phyloP scores from a whole-genome alignment of 2,797 vertebrate species.

The Poeciliopsis presidionis region DNA sequence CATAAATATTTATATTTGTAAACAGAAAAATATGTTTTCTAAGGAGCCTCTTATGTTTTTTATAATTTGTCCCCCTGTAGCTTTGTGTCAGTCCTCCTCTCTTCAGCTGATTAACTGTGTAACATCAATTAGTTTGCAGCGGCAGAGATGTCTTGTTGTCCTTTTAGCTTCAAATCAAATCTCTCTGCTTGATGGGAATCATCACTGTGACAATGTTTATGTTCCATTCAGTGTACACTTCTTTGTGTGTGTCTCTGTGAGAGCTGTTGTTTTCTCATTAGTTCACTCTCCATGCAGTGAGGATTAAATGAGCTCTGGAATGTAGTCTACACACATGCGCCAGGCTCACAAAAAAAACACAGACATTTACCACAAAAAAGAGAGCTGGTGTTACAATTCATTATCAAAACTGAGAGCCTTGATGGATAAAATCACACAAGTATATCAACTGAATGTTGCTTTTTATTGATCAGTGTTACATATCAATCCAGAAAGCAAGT shows the following conservation, averaged over 20 bases:
- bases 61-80: background rate
- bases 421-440: background rate
- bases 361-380: constrained; percentile 1
- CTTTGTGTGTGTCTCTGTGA: background rate
- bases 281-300: constrained; percentile 8
- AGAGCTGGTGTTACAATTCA: background rate
- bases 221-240: background rate
- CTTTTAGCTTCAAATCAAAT: constrained; percentile 24
- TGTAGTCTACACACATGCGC: background rate
- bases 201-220: constrained; percentile 11
- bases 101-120: constrained; percentile 10
- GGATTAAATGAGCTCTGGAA: constrained; percentile 10
- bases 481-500: background rate
- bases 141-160: constrained; percentile 2
- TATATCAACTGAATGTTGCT: background rate
- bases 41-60: background rate
- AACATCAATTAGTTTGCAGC: constrained; percentile 9
- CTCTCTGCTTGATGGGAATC: constrained; percentile 3
- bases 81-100: background rate
- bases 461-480: background rate
- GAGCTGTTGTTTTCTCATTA: constrained; percentile 17
- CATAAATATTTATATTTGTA: background rate
- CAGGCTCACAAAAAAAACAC: background rate
- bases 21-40: background rate
- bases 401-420: background rate